Evolutionary conservation across 2,797 vertebrate species (phyloP), one percentile per base, ranked within the genome.

Genomic region (Enteromius paludinosus): DNA sequence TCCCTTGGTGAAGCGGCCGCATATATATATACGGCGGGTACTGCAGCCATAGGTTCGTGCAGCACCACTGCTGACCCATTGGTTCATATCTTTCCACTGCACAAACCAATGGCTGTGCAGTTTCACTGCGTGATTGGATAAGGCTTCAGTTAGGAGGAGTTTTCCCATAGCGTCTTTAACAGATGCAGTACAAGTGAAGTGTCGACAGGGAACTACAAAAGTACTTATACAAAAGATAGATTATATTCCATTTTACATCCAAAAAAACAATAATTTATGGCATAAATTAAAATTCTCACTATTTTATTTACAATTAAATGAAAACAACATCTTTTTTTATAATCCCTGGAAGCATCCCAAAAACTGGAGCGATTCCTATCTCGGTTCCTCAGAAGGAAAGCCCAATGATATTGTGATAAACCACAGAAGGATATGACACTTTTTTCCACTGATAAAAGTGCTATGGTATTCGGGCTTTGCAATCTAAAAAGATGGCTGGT

Each of bases 261-360:
- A 94, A 95, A 95, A 95, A 88, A 94, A 94, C 90, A 95, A 95
- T 95, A 96, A 96, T 93, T 95, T 96, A 96, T 93, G 93, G 94
- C 94, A 96, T 95, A 96, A 96, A 96, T 96, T 93, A 95, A 94
- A 92, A 90, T 88, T 92, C 87, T 93, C 89, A 94, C 90, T 93
- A 91, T 93, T 92, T 88, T 94, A 95, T 95, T 89, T 95, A 96
- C 94, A 96, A 90, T 92, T 91, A 79, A 71, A 90, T 91, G 87
- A 90, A 93, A 92, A 86, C 89, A 90, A 86, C 78, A 81, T 82
- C 25, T 83, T 86, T 84, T 88, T 87, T 6, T 62, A 17, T 49
- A 64, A 61, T 85, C 73, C 83, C 81, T 85, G 78, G 84, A 86
- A 78, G 78, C 61, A 76, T 38, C 23, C 66, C 56, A 14, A 74